Conservation (phyloP, 2,888 invertebrate genomes). For the Andrena fulva region DNA sequence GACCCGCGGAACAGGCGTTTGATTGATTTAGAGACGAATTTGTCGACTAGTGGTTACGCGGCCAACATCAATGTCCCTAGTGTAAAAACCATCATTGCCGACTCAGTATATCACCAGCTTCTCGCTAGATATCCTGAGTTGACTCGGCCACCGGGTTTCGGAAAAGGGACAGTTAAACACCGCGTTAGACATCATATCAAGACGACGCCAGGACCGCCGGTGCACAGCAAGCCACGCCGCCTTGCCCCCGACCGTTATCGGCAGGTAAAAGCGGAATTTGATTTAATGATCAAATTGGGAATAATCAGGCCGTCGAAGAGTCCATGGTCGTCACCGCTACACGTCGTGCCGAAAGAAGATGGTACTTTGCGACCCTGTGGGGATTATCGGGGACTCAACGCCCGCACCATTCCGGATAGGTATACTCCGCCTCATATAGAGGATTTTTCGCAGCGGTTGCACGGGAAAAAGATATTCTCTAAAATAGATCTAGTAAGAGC, state of each 20-base stretch:
- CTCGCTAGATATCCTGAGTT: background rate
- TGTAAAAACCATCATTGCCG: no score
- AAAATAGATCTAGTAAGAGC: no score
- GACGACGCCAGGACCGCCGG: background rate
- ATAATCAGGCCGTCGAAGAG: background rate
- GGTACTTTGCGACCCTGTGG: background rate
- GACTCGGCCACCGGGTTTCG: conserved; percentile 1
- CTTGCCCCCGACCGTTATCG: background rate
- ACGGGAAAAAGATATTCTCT: no score
- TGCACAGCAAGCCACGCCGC: background rate
- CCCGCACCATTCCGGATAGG: no score
- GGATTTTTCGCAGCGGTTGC: no score
- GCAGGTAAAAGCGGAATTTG: background rate
- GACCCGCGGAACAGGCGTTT: no score
- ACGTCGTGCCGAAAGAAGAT: conserved; percentile 27
- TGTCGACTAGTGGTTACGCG: no score
- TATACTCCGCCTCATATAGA: no score
- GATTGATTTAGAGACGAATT: no score
- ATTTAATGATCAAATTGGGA: background rate
- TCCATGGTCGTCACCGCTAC: background rate
- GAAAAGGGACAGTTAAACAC: background rate
- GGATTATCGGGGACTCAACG: no score
- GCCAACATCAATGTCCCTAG: no score
- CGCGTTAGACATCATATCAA: conserved; percentile 44
- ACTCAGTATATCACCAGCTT: no score